Evolutionary conservation across 2,888 invertebrate genomes (phyloP).

Genomic region (Drosophila phalerata): DNA sequence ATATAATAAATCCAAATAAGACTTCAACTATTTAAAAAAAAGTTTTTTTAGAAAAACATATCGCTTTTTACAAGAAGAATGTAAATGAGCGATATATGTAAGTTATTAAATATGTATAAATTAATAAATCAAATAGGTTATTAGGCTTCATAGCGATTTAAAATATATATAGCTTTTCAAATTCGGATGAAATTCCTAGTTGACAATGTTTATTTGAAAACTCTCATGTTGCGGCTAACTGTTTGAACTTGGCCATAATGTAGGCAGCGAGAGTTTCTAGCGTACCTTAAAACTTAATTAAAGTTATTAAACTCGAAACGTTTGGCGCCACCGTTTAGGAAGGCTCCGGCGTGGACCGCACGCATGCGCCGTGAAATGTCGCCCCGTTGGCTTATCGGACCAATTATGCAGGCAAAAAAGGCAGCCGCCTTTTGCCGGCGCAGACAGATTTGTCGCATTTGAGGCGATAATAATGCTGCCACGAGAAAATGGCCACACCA

Average conservation of each 20-base stretch:
- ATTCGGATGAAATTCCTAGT: too few species aligned
- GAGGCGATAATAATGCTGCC: constrained; percentile 71
- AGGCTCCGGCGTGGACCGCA: constrained; percentile 59
- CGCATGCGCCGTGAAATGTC: constrained; percentile 51
- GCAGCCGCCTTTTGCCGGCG: constrained; percentile 63
- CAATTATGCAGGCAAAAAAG: constrained; percentile 76
- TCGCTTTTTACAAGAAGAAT: too few species aligned
- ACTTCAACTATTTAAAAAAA: neutral
- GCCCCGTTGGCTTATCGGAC: constrained; percentile 66
- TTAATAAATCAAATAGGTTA: too few species aligned
- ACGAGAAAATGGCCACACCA: constrained; percentile 65
- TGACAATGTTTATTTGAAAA: constrained; percentile 14
- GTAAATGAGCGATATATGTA: too few species aligned
- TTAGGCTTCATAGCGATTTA: too few species aligned
- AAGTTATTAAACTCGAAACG: constrained; percentile 69
- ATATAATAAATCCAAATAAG: too few species aligned
- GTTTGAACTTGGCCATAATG: constrained; percentile 36
- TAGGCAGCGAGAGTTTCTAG: constrained; percentile 22
- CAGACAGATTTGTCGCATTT: constrained; percentile 80
- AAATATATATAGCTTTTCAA: too few species aligned
- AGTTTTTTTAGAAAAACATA: too few species aligned
- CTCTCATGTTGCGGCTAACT: constrained; percentile 2
- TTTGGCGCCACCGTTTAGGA: constrained; percentile 75
- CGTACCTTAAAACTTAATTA: constrained; percentile 71
- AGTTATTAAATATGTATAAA: neutral